These are phyloP conservation scores for Luehdorfia chinensis DNA, from an alignment of 1,140 invertebrate species.

Conservation along the genomic window DNA sequence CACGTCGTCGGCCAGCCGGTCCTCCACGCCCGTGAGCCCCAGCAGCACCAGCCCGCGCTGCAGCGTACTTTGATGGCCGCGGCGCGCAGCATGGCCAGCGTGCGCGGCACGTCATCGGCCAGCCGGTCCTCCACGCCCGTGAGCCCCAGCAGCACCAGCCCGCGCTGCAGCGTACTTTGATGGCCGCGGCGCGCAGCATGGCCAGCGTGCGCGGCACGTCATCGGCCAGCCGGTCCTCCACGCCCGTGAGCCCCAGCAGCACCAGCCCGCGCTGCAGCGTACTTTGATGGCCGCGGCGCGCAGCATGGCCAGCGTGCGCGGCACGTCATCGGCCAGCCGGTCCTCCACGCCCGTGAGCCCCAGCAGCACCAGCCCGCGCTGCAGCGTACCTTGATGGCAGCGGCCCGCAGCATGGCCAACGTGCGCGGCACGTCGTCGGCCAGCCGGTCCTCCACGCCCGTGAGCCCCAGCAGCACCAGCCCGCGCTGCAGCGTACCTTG, in stretches of 20 bases:
- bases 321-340: slow-evolving; percentile 80
- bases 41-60: no score
- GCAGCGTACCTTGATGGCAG: slow-evolving; percentile 75
- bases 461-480: slow-evolving; percentile 92
- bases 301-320: slow-evolving; percentile 93
- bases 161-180: slow-evolving; percentile 81
- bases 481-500: slow-evolving; percentile 86
- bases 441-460: slow-evolving; percentile 86
- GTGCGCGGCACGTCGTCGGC: not conserved
- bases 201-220: slow-evolving; percentile 95
- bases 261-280: no score
- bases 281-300: slow-evolving; percentile 96
- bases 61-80: slow-evolving; percentile 90
- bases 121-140: slow-evolving; percentile 86
- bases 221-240: slow-evolving; percentile 89
- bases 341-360: slow-evolving; percentile 96
- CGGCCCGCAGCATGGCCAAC: not conserved
- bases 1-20: slow-evolving; percentile 93
- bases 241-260: no score
- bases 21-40: slow-evolving; percentile 54
- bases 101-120: slow-evolving; percentile 94
- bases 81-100: slow-evolving; percentile 94
- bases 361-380: slow-evolving; percentile 95
- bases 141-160: no score
- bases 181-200: slow-evolving; percentile 95